Conservation (phyloP, 2,113 vertebrate species). For the Boleophthalmus pectinirostris region DNA sequence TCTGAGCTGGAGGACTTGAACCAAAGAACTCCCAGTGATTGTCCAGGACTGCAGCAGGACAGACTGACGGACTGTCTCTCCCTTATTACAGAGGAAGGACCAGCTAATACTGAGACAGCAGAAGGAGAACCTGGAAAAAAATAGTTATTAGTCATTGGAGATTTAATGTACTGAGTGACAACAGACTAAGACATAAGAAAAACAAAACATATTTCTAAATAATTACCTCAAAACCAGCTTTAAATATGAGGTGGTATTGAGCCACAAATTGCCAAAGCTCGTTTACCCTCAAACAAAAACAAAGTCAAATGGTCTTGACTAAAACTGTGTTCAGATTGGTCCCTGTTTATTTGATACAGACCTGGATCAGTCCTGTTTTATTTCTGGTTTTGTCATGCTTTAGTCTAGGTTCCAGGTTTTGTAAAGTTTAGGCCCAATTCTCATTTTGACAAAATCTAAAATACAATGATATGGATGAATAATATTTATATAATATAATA, state of each 20-base stretch:
- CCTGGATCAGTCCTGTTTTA: no score
- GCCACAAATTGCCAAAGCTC: background rate
- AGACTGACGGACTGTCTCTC: conserved; percentile 47
- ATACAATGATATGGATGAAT: background rate
- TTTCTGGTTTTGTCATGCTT: no score
- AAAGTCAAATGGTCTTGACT: background rate
- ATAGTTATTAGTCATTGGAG: background rate
- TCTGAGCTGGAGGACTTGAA: conserved; percentile 24
- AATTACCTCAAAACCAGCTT: background rate
- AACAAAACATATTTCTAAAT: conserved; percentile 4
- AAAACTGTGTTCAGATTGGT: background rate
- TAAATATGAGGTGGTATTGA: background rate
- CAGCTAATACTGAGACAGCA: conserved; percentile 22
- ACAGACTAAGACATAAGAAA: background rate
- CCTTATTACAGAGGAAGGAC: conserved; percentile 29
- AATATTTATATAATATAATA: background rate
- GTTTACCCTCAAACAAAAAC: background rate
- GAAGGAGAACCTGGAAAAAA: conserved; percentile 38
- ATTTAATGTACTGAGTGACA: background rate
- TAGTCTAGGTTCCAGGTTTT: background rate
- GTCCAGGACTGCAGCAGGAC: conserved; percentile 52
- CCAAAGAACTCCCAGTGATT: conserved; percentile 42
- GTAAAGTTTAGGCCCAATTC: background rate
- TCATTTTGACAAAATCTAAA: background rate
- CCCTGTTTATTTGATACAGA: background rate